Evolutionary conservation across 2,797 vertebrate species (phyloP).

Genomic region (Onychomys arenicola): DNA sequence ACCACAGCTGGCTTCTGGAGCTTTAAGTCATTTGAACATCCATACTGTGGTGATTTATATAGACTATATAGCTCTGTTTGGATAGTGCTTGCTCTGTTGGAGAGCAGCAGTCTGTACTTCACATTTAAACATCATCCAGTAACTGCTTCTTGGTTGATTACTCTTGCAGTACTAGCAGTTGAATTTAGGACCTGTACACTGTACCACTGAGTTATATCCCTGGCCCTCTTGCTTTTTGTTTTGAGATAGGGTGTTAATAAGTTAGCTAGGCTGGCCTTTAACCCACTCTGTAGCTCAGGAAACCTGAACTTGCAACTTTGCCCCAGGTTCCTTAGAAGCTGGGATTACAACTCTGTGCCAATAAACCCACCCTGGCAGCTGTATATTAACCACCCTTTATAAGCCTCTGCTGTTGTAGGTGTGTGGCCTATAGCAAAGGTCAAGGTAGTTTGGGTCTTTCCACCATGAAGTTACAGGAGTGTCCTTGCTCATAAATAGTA

Average conservation of each 20-base stretch:
- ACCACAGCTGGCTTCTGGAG: neutral
- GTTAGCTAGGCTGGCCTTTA: neutral
- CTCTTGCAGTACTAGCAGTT: neutral
- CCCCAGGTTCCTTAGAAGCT: neutral
- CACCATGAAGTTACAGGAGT: neutral
- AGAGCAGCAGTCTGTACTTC: neutral
- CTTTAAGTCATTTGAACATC: slow-evolving; percentile 27
- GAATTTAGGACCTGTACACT: neutral
- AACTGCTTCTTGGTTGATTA: neutral
- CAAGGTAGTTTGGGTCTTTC: slow-evolving; percentile 14
- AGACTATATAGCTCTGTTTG: neutral
- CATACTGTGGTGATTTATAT: neutral
- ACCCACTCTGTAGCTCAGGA: neutral
- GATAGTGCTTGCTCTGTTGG: neutral
- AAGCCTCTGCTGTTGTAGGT: neutral
- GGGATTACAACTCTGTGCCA: neutral
- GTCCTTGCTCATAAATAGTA: slow-evolving; percentile 8
- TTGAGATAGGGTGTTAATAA: neutral
- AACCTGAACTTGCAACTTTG: neutral
- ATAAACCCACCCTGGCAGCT: neutral
- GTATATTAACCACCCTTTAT: slow-evolving; percentile 41
- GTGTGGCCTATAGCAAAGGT: neutral
- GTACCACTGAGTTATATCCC: neutral
- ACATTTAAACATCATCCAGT: neutral
- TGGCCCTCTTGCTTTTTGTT: neutral